phyloP scores from a whole-genome alignment of 2,888 invertebrate genomes.

The Myathropa florea region DNA sequence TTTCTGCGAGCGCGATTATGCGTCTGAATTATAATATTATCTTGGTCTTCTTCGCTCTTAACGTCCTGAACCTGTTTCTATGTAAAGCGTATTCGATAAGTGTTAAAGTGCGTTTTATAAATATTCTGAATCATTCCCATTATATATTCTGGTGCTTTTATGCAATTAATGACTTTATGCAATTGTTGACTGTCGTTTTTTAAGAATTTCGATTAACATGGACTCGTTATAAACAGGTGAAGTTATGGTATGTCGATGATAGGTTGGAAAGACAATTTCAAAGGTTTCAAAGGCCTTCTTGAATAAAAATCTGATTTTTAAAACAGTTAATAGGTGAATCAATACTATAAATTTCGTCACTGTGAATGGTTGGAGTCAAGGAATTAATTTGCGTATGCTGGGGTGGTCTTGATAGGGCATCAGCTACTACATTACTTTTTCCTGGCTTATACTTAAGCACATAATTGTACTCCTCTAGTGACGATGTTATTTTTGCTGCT shows the following conservation, averaged over 20 bases:
- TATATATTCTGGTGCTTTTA: background rate
- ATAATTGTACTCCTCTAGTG: conserved; percentile 30
- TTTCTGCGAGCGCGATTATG: conserved; percentile 2
- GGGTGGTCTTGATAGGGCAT: conserved; percentile 6
- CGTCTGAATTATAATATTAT: background rate
- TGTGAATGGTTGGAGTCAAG: too few relatives aligned
- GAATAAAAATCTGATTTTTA: conserved; percentile 8
- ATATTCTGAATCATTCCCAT: conserved; percentile 24
- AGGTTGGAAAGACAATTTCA: conserved; percentile 7
- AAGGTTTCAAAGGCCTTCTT: background rate
- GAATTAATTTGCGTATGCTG: background rate
- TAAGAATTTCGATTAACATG: background rate
- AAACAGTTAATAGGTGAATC: background rate
- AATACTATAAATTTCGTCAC: background rate
- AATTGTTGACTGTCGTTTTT: too few relatives aligned
- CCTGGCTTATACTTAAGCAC: background rate
- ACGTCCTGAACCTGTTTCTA: background rate
- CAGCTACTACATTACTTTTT: conserved; percentile 33
- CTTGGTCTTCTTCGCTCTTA: background rate
- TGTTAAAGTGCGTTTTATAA: background rate
- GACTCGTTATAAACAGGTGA: background rate
- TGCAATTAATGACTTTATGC: conserved; percentile 8
- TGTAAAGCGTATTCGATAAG: conserved; percentile 2
- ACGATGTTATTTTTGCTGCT: too few relatives aligned
- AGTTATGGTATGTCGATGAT: background rate